A percentile compares a stretch with the other conserved stretches of the same genome.
phyloP scores from a whole-genome alignment of 2,888 invertebrate genomes.

The Cantharis flavilabris region DNA sequence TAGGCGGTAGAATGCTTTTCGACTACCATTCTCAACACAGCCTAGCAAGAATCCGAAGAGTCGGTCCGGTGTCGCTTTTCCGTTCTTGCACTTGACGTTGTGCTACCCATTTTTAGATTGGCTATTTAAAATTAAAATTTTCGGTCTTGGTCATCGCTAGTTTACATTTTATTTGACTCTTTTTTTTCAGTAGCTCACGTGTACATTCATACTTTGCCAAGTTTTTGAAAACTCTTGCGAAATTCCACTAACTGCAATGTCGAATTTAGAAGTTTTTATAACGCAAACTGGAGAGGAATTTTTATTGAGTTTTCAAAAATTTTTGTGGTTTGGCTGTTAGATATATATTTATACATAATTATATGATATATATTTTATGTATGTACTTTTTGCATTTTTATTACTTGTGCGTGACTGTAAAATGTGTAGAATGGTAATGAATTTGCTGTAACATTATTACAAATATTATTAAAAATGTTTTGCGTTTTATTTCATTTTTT shows the following conservation, averaged over 20 bases:
- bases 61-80: neutral
- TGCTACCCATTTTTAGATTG: neutral
- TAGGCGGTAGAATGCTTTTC: conserved; percentile 22
- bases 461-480: conserved; percentile 25
- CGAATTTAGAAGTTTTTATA: conserved; percentile 2
- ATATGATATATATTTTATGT: conserved; percentile 20
- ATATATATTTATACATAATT: conserved; percentile 6
- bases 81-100: neutral
- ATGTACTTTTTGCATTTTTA: conserved; percentile 33
- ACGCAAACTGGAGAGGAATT: neutral
- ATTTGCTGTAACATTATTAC: conserved; percentile 30
- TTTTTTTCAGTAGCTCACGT: conserved; percentile 13
- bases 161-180: neutral
- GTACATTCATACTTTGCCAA: conserved; percentile 15
- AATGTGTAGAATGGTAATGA: conserved; percentile 38
- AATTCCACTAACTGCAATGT: neutral
- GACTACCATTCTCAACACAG: neutral
- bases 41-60: neutral
- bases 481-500: conserved; percentile 5
- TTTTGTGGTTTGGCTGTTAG: conserved; percentile 27
- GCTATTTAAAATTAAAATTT: neutral
- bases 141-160: conserved; percentile 5
- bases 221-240: conserved; percentile 3
- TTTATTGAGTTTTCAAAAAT: neutral
- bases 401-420: conserved; percentile 40